Percentiles rank a stretch among this genome's conserved stretches.
Conservation (phyloP, 2,113 vertebrate species). For the Pteruthius melanotis region DNA sequence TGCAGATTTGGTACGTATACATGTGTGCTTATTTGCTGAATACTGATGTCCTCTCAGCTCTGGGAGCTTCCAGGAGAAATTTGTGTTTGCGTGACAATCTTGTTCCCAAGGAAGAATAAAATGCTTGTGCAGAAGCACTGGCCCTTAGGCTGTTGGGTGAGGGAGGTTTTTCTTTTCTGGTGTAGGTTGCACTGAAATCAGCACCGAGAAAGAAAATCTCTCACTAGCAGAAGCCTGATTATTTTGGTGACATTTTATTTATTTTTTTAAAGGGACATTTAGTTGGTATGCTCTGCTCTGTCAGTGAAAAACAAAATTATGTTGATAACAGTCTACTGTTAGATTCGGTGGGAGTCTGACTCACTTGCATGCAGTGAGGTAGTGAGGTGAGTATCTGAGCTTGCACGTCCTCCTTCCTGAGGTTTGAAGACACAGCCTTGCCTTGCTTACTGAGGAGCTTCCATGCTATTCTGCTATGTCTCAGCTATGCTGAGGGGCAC, state of each 20-base stretch:
- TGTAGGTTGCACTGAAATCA: not conserved
- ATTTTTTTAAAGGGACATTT: not conserved
- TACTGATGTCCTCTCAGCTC: not conserved
- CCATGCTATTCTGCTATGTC: not conserved
- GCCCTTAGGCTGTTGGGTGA: not conserved
- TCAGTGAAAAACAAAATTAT: not conserved
- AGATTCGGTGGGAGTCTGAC: not conserved
- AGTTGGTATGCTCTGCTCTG: not conserved
- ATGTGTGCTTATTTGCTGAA: not conserved
- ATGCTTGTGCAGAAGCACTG: not conserved
- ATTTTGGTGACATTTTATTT: not conserved
- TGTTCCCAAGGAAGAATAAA: not conserved
- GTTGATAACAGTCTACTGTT: not conserved
- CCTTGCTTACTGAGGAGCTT: rapidly evolving
- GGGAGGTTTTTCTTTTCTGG: not conserved
- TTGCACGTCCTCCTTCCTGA: not conserved
- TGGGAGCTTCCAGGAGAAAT: not conserved
- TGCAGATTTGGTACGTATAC: not conserved
- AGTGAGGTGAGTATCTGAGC: not conserved
- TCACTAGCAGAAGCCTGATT: not conserved
- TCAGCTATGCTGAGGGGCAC: not conserved
- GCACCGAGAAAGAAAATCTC: not conserved
- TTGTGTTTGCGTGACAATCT: not conserved
- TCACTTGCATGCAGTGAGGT: not conserved
- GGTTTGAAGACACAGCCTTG: not conserved